phyloP scores from a whole-genome alignment of 2,113 vertebrate genomes.

The Chroicocephalus ridibundus region DNA sequence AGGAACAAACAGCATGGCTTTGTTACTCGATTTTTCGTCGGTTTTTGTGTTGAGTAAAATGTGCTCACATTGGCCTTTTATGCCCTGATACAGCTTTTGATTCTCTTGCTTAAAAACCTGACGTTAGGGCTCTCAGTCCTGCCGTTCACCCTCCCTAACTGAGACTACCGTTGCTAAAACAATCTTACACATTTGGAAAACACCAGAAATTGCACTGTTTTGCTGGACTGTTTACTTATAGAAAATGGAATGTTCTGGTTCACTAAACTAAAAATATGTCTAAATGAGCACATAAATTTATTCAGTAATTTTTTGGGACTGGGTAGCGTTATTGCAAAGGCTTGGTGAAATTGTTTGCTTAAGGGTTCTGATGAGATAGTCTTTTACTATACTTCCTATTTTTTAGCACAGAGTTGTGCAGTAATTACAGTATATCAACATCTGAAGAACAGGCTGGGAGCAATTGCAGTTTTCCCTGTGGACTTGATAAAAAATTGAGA shows the following conservation, averaged over 20 bases:
- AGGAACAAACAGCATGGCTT: neutral
- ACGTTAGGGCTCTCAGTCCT: neutral
- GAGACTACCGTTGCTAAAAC: neutral
- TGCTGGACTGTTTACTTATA: neutral
- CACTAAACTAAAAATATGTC: neutral
- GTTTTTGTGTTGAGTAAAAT: neutral
- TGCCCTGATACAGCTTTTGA: rapidly evolving
- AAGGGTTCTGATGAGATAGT: neutral
- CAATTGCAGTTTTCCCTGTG: constrained; percentile 30
- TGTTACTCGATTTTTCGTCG: neutral
- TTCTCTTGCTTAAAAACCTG: neutral
- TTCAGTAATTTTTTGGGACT: neutral
- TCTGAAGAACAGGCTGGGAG: constrained; percentile 8
- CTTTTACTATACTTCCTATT: neutral
- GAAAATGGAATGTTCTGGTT: neutral
- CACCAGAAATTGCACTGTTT: neutral
- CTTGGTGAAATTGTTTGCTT: neutral
- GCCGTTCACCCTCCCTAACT: neutral
- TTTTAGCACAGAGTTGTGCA: constrained; percentile 13
- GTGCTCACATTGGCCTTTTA: neutral
- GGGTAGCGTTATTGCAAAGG: neutral
- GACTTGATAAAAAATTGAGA: constrained; percentile 51
- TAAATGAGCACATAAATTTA: neutral
- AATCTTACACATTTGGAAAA: neutral
- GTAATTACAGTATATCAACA: constrained; percentile 54